phyloP scores from a whole-genome alignment of 2,113 vertebrate species.

The human region GRCh38 chr3:62286501-62287000 shows the following conservation, averaged over 20 bases:
- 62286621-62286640: neutral
- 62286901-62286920: neutral
- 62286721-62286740: neutral
- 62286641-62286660: neutral
- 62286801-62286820: neutral
- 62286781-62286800: neutral
- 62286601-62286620: constrained; percentile 1
- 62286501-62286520: neutral
- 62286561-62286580: neutral
- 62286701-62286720: neutral
- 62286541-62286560: neutral
- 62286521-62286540: neutral
- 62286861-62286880: neutral
- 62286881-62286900: neutral
- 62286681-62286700: neutral
- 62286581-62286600: neutral
- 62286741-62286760: neutral
- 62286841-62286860: neutral
- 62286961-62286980: neutral
- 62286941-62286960: neutral
- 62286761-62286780: neutral
- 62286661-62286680: neutral
- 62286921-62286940: neutral
- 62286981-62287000: neutral
- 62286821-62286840: constrained; percentile 11